These are phyloP conservation scores for Drosophila aldrichi DNA, from an alignment of 2,888 invertebrate species.

Conservation along the genomic window DNA sequence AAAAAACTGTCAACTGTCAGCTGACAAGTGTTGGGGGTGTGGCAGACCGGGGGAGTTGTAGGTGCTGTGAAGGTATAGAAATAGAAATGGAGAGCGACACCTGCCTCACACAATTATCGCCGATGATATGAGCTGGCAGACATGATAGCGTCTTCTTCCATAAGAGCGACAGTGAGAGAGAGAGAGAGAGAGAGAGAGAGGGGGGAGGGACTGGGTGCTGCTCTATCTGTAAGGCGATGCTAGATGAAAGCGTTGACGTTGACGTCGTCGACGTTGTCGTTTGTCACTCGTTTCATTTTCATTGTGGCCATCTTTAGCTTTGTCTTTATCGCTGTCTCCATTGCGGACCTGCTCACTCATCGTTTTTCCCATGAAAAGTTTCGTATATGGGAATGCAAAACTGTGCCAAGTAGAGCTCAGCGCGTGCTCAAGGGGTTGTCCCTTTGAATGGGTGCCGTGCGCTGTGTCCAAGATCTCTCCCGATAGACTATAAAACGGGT, in stretches of 20 bases:
- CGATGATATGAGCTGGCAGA: conserved; percentile 23
- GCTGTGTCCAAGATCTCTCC: background rate
- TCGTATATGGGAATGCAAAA: conserved; percentile 28
- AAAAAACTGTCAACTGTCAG: conserved; percentile 72
- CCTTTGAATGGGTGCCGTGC: background rate
- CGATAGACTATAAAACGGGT: conserved; percentile 1
- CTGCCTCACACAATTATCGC: conserved; percentile 34
- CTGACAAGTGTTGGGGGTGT: conserved; percentile 21
- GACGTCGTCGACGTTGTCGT: conserved; percentile 1
- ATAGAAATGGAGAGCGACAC: conserved; percentile 32
- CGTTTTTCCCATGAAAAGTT: conserved; percentile 60
- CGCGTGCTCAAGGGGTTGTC: conserved; percentile 39
- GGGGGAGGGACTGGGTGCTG: background rate
- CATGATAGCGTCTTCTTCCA: conserved; percentile 28
- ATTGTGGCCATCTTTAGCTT: conserved; percentile 17
- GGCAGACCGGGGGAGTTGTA: background rate
- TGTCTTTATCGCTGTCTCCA: background rate
- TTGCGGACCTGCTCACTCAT: background rate
- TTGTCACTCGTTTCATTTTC: background rate
- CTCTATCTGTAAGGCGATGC: conserved; percentile 72
- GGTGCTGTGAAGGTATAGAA: conserved; percentile 5
- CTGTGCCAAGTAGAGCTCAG: conserved; percentile 48
- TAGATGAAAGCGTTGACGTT: conserved; percentile 74
- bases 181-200: too few species aligned
- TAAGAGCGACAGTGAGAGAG: background rate